Percentiles rank a stretch among this genome's conserved stretches.
Conservation (phyloP, 2,888 invertebrate species). For the Junonia oenone region DNA sequence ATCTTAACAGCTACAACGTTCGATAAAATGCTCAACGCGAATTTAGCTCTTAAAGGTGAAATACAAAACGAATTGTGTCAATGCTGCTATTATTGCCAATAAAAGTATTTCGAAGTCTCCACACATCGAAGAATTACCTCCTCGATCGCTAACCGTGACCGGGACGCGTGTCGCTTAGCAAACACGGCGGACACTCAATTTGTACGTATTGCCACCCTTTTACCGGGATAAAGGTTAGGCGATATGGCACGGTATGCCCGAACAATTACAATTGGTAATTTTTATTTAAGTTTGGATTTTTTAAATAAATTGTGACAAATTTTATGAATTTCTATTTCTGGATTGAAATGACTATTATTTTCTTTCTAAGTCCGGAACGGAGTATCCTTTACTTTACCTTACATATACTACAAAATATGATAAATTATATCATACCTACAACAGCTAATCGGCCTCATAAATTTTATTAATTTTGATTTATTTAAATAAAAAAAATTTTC, state of each 20-base stretch:
- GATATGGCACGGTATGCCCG: not conserved
- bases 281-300: not conserved
- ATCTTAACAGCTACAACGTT: not conserved
- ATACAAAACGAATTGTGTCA: slow-evolving; percentile 15
- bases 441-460: too few relatives aligned
- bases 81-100: slow-evolving; percentile 19
- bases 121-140: slow-evolving; percentile 34
- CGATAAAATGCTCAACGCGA: not conserved
- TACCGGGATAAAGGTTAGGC: slow-evolving; percentile 35
- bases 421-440: too few relatives aligned
- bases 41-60: slow-evolving; percentile 5
- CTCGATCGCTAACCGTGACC: slow-evolving; percentile 38
- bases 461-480: too few relatives aligned
- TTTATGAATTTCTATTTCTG: too few relatives aligned
- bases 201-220: slow-evolving; percentile 47
- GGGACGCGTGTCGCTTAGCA: slow-evolving; percentile 43
- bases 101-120: slow-evolving; percentile 27
- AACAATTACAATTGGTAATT: not conserved
- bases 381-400: too few relatives aligned
- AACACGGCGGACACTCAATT: slow-evolving; percentile 51
- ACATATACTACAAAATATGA: too few relatives aligned
- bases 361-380: too few relatives aligned
- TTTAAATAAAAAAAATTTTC: too few relatives aligned
- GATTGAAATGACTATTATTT: too few relatives aligned
- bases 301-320: too few relatives aligned